These are phyloP conservation scores for Ametastegia equiseti DNA, from an alignment of 2,888 invertebrate species.

Conservation along the genomic window DNA sequence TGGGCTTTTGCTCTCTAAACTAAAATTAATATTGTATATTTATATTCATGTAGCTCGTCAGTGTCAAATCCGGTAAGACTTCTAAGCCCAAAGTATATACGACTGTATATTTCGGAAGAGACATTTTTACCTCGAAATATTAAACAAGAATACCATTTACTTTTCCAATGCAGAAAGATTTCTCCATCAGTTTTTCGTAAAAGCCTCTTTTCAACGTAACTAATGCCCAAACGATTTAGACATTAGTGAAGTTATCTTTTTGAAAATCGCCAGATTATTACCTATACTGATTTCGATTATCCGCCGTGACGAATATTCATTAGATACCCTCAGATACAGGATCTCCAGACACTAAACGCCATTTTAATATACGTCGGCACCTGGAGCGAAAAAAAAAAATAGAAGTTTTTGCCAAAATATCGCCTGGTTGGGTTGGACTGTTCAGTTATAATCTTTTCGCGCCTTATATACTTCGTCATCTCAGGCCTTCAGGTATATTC, in stretches of 20 bases:
- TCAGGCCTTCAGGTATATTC: neutral
- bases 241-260: neutral
- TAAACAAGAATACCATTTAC: too few species aligned
- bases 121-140: neutral
- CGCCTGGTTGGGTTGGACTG: neutral
- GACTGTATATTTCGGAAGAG: neutral
- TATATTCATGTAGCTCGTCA: slow-evolving; percentile 6
- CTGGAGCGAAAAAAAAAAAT: slow-evolving; percentile 23
- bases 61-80: neutral
- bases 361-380: slow-evolving; percentile 40
- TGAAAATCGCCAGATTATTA: slow-evolving; percentile 14
- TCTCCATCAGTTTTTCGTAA: neutral
- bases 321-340: slow-evolving; percentile 21
- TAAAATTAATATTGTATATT: neutral
- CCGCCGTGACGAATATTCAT: slow-evolving; percentile 23
- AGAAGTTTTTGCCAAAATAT: neutral
- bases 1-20: neutral
- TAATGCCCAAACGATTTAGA: slow-evolving; percentile 12
- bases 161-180: neutral
- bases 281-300: neutral
- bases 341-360: slow-evolving; percentile 28
- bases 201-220: neutral
- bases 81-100: neutral
- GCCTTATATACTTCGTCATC: neutral
- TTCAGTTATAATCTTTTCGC: slow-evolving; percentile 10